A percentile compares a stretch with the other conserved stretches of the same genome.
Conservation (phyloP, 2,888 invertebrate species). For the Griposia aprilina region DNA sequence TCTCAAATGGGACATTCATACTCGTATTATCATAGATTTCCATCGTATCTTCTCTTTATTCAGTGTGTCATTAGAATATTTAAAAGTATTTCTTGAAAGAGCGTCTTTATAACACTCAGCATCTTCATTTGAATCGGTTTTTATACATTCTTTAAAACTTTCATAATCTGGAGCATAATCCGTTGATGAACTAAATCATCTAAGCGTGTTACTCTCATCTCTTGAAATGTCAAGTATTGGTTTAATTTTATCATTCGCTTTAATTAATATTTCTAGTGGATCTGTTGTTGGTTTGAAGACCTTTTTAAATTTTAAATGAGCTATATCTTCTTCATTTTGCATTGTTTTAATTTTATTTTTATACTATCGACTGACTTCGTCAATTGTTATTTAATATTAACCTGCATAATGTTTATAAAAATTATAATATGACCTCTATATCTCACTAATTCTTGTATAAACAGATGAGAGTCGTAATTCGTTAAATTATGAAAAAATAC, state of each 20-base stretch:
- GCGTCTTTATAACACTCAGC: constrained; percentile 5
- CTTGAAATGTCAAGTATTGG: constrained; percentile 2
- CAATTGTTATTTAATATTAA: constrained; percentile 1
- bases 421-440: neutral
- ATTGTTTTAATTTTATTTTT: constrained; percentile 4
- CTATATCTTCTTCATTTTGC: neutral
- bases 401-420: neutral
- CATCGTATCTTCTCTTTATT: constrained; percentile 12
- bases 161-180: constrained; percentile 9
- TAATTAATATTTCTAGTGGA: constrained; percentile 15
- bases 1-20: neutral
- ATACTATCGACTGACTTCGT: constrained; percentile 1
- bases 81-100: constrained; percentile 3
- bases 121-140: constrained; percentile 3
- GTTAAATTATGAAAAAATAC: too few relatives aligned
- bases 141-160: constrained; percentile 17
- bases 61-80: neutral
- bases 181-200: constrained; percentile 3
- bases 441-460: too few relatives aligned
- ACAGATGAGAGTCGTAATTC: too few relatives aligned
- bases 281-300: constrained; percentile 26
- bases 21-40: neutral
- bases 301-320: neutral
- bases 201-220: constrained; percentile 2
- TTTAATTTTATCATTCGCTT: constrained; percentile 10